These are phyloP conservation scores for Blomia tropicalis DNA, from an alignment of 2,888 invertebrate genomes.

Conservation along the genomic window DNA sequence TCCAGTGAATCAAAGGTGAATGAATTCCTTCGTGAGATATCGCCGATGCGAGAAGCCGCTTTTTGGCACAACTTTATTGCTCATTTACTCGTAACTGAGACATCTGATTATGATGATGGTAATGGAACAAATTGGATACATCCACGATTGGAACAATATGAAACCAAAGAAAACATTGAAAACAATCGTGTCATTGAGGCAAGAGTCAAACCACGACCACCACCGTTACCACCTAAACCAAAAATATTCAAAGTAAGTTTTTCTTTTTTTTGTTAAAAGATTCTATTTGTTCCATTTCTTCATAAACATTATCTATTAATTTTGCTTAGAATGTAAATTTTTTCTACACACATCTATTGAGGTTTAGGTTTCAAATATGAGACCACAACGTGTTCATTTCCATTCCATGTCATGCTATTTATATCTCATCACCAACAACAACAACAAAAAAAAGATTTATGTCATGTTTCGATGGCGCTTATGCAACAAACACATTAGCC, in stretches of 20 bases:
- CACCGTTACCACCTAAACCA: constrained; percentile 2
- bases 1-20: not conserved
- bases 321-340: constrained; percentile 5
- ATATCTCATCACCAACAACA: not conserved
- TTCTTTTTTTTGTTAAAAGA: not conserved
- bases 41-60: not conserved
- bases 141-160: not conserved
- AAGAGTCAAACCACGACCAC: not conserved
- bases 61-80: constrained; percentile 21
- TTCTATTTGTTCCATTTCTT: not conserved
- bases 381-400: no score
- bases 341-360: not conserved
- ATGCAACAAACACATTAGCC: not conserved
- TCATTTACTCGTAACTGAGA: not conserved
- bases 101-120: not conserved
- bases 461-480: not conserved
- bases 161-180: constrained; percentile 1
- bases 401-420: no score
- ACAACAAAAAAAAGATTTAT: not conserved
- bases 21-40: constrained; percentile 15
- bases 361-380: constrained; percentile 1
- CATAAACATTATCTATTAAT: no score
- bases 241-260: constrained; percentile 9
- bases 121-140: not conserved
- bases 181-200: not conserved